A percentile compares a stretch with the other conserved stretches of the same genome.
Evolutionary conservation across 92 coral and sea anemone species (phyloP).

Genomic region (Heliopora coerulea): DNA sequence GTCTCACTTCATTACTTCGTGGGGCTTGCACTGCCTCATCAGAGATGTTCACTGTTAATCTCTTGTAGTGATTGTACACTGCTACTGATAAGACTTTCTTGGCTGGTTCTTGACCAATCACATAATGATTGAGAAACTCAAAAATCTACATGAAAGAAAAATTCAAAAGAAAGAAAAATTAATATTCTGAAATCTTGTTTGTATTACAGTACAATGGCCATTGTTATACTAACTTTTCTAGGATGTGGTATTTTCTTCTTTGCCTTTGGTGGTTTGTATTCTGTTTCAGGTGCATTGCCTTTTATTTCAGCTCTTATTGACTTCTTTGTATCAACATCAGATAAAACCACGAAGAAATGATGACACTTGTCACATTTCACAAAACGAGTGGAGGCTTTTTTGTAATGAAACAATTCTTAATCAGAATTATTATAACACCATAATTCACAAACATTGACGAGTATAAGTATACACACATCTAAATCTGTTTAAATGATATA

Average conservation of each 20-base stretch:
- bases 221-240: slow-evolving; percentile 65
- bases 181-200: no score
- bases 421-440: no score
- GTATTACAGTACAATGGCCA: background rate
- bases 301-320: slow-evolving; percentile 71
- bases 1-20: slow-evolving; percentile 51
- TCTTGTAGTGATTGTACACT: slow-evolving; percentile 92
- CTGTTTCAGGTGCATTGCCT: slow-evolving; percentile 61
- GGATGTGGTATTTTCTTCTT: slow-evolving; percentile 95
- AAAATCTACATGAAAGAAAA: slow-evolving; percentile 63
- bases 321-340: slow-evolving; percentile 90
- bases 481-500: no score
- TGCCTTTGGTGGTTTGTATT: slow-evolving; percentile 49
- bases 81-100: slow-evolving; percentile 97
- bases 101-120: slow-evolving; percentile 92
- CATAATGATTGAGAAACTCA: slow-evolving; percentile 90
- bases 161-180: background rate
- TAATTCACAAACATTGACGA: no score
- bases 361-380: slow-evolving; percentile 98
- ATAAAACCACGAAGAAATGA: slow-evolving; percentile 89
- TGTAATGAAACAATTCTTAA: background rate
- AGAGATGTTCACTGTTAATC: slow-evolving; percentile 80
- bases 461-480: no score
- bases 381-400: slow-evolving; percentile 94
- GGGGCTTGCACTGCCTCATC: slow-evolving; percentile 40